These are phyloP conservation scores for Stichodactyla mertensii DNA, from an alignment of 64 coral and sea anemone genomes.

Conservation along the genomic window DNA sequence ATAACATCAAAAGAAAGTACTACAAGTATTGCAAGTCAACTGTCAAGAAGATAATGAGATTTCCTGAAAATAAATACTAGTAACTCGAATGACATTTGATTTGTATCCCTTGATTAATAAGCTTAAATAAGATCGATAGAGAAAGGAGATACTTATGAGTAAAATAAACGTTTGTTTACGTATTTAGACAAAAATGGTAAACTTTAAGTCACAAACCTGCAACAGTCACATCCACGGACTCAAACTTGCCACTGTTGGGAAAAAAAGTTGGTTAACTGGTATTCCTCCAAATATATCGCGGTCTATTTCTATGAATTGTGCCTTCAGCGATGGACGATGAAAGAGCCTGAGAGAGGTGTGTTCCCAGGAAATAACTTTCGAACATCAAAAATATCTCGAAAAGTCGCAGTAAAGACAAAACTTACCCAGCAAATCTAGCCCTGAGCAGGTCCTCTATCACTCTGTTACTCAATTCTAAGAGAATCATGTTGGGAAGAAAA, in stretches of 20 bases:
- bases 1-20: too few relatives aligned
- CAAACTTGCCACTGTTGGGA: constrained; percentile 75
- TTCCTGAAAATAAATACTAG: too few relatives aligned
- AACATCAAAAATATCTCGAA: constrained; percentile 4
- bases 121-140: too few relatives aligned
- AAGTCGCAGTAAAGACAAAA: background rate
- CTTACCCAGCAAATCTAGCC: constrained; percentile 85
- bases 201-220: constrained; percentile 56
- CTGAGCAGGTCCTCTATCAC: constrained; percentile 80
- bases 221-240: constrained; percentile 88
- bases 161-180: background rate
- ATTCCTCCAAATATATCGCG: background rate
- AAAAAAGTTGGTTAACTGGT: background rate
- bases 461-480: constrained; percentile 89
- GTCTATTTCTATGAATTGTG: background rate
- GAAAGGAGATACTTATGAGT: background rate
- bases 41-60: too few relatives aligned
- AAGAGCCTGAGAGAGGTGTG: background rate
- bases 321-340: constrained; percentile 5
- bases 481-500: constrained; percentile 74
- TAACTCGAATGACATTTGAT: too few relatives aligned
- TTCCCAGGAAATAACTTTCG: background rate
- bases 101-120: too few relatives aligned
- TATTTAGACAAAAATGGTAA: background rate
- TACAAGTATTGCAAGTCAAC: too few relatives aligned